Evolutionary conservation across 2,113 vertebrate species (phyloP), one percentile per base, ranked within the genome.

Genomic region (Seriola quinqueradiata): DNA sequence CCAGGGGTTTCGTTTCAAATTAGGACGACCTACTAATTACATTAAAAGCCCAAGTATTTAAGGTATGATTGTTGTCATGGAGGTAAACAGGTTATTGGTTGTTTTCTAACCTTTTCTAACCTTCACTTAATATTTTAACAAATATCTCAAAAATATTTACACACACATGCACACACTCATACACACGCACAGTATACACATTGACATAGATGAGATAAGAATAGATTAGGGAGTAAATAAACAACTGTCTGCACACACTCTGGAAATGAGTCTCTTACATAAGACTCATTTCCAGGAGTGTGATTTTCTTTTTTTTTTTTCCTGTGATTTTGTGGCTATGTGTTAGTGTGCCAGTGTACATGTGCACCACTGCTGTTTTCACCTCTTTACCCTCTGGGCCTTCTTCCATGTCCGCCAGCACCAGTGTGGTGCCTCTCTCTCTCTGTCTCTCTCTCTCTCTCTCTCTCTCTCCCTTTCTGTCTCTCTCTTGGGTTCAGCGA

Each of bases 161-260:
- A 68, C 50, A 23, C 28, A 70, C 28, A 76, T 40, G 23, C 61
- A 59, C 54, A 7, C 25, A 50, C 55, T 57, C 50, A 52, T 25
- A 25, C 48, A 34, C 34, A 36, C 46, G 65, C 38, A 55, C 17
- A 78, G 6, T 9, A 25, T 46, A 71, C 70, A 50, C 58, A 70
- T 13, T 42, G 64, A 66, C 70, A 70, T 38, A 71, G 66, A 82
- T 67, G 38, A 86, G 82, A 82, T 84, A 82, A 85, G 63, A 69
- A 74, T 38, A 66, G 61, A 79, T 85, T 64, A 84, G 76, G 40
- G 48, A 66, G 74, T 84, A 79, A 90, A 93, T 91, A 71, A 90
- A 60, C 87, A 77, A 86, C 88, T 2, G 34, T 64, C 46, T 70
- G 42, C 54, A 77, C 74, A 82, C 75, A 58, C 77, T 66, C 54